A percentile compares a stretch with the other conserved stretches of the same genome.
Conservation (phyloP, 2,888 invertebrate genomes). For the Coecobrya sp. region DNA sequence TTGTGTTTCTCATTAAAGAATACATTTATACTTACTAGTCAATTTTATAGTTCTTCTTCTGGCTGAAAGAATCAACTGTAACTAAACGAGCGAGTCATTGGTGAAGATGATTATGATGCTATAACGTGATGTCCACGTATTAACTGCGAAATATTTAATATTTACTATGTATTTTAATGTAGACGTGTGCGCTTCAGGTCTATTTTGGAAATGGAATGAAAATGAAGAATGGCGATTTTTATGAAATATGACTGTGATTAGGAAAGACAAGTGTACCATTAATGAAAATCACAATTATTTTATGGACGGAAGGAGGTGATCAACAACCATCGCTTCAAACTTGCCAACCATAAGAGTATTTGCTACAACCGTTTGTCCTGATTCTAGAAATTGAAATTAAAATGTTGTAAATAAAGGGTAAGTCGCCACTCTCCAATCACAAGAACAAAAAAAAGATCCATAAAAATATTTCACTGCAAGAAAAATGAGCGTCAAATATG, state of each 20-base stretch:
- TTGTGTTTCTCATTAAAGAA: slow-evolving; percentile 46
- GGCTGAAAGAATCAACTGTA: not conserved
- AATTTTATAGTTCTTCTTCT: not conserved
- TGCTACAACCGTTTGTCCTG: not conserved
- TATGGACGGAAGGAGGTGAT: slow-evolving; percentile 48
- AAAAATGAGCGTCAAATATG: not conserved
- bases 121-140: not conserved
- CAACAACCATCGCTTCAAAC: slow-evolving; percentile 7
- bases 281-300: slow-evolving; percentile 9
- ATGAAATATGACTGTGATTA: slow-evolving; percentile 12
- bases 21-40: slow-evolving; percentile 8
- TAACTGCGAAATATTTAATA: not conserved
- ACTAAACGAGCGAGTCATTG: not conserved
- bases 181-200: not conserved
- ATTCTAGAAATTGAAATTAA: slow-evolving; percentile 30
- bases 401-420: slow-evolving; percentile 22
- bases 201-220: not conserved
- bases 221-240: slow-evolving; percentile 16
- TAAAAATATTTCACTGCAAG: not conserved
- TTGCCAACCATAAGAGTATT: not conserved
- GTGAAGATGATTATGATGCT: not conserved
- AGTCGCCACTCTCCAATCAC: not conserved
- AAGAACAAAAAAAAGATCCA: not conserved
- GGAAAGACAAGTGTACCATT: not conserved
- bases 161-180: too few species aligned